phyloP scores from a whole-genome alignment of 2,113 vertebrate species.

The Hymenochirus boettgeri region DNA sequence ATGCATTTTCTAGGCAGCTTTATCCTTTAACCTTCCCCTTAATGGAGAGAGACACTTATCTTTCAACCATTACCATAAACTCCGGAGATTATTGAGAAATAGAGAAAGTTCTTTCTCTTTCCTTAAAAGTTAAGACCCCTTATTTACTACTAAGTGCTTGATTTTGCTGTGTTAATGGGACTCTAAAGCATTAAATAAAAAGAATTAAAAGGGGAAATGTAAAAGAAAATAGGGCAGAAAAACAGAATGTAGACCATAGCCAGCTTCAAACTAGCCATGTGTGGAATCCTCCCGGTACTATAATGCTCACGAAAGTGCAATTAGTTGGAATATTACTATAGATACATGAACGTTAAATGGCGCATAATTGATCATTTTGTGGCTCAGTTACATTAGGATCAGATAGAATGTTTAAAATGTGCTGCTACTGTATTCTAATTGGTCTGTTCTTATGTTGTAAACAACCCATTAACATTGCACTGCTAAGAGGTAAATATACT shows the following conservation, averaged over 20 bases:
- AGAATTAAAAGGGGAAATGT: slow-evolving; percentile 8
- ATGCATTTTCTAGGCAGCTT: too few relatives aligned
- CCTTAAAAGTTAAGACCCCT: too few relatives aligned
- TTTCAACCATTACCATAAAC: too few relatives aligned
- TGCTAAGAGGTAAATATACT: too few relatives aligned
- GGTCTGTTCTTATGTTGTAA: neutral
- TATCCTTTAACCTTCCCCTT: too few relatives aligned
- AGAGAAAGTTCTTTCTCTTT: too few relatives aligned
- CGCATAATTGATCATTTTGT: slow-evolving; percentile 22
- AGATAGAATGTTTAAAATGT: neutral
- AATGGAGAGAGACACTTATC: too few relatives aligned
- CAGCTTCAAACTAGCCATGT: slow-evolving; percentile 6
- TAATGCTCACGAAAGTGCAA: slow-evolving; percentile 19
- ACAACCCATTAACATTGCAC: neutral
- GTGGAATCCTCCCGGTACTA: neutral
- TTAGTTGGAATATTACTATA: slow-evolving; percentile 11
- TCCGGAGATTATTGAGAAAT: too few relatives aligned
- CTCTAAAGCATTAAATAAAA: slow-evolving; percentile 28
- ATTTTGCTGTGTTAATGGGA: too few relatives aligned
- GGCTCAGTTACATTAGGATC: slow-evolving; percentile 4
- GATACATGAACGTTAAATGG: neutral
- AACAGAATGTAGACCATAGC: slow-evolving; percentile 10
- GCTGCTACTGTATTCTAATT: neutral
- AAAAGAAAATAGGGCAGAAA: too few relatives aligned
- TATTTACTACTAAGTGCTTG: too few relatives aligned